These are phyloP conservation scores for Xiphydria camelus DNA, from an alignment of 2,888 invertebrate genomes.

Conservation along the genomic window DNA sequence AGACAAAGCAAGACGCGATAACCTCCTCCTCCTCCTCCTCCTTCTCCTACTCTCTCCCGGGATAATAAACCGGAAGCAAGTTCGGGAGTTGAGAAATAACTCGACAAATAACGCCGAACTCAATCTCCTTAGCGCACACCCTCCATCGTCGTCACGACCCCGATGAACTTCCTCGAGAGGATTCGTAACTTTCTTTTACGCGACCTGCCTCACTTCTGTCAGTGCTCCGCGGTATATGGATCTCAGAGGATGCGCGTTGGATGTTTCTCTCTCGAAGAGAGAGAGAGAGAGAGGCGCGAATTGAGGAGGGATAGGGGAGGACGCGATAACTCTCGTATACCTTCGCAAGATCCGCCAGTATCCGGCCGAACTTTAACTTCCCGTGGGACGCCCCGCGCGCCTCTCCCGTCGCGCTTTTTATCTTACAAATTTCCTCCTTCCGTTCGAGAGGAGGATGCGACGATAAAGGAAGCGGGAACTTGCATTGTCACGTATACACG, in stretches of 20 bases:
- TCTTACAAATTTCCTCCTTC: not conserved
- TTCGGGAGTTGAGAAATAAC: constrained; percentile 5
- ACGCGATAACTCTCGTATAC: too few species aligned
- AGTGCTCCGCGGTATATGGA: constrained; percentile 34
- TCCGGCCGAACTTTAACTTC: too few species aligned
- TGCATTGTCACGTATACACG: constrained; percentile 26
- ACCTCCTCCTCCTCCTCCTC: constrained; percentile 7
- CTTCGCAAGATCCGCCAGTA: too few species aligned
- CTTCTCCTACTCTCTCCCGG: constrained; percentile 1
- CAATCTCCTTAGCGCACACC: constrained; percentile 8
- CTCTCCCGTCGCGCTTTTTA: too few species aligned
- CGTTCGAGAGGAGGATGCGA: too few species aligned
- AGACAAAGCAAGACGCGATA: too few species aligned
- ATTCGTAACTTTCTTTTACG: constrained; percentile 29
- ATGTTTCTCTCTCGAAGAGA: too few species aligned
- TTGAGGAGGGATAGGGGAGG: too few species aligned
- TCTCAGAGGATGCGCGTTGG: constrained; percentile 17
- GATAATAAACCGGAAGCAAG: constrained; percentile 8
- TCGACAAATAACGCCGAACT: constrained; percentile 15
- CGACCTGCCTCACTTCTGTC: constrained; percentile 42
- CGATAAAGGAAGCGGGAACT: constrained; percentile 35
- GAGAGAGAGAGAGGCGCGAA: too few species aligned
- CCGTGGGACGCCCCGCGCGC: too few species aligned
- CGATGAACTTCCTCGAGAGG: constrained; percentile 11
- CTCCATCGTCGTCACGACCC: not conserved